Evolutionary conservation across 2,113 vertebrate genomes (phyloP), one percentile per base, ranked within the genome.

Genomic region (Shinisaurus crocodilurus): DNA sequence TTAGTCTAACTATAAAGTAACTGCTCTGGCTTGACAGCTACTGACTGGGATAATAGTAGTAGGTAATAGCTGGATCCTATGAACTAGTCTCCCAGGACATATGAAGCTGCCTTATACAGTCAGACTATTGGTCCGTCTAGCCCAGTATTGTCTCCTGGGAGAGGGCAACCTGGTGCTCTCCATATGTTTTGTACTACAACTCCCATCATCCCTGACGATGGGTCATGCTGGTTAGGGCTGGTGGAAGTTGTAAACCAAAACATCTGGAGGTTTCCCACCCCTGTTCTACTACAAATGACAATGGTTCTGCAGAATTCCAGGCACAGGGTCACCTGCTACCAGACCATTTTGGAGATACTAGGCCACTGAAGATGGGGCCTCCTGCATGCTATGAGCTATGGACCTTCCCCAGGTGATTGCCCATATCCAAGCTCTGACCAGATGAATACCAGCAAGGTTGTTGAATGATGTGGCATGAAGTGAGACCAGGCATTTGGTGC

Each of bases 11-110:
- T 89, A 67, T 74, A 87, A 8, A 40, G 0, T 89, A 32, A 60
- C 90, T 91, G 85, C 25, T 86, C 43, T 87, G 82, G 2, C 3
- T 50, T 1, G 0, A 37, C 27, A 94, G 70, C 57, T 63, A n/a
- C 27, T 1, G 6, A 40, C 9, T 90, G 94, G 89, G 74, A 79
- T 63, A 72, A 89, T 29, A 77, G 69, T 48, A 85, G 72, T 7
- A 18, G 34, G 34, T 63, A 63, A 77, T 2, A 65, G 40, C 20
- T 37, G 34, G 63, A 81, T n/a, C 0, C 10, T 50, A 69, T 40
- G 8, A 40, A 81, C 15, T 27, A 37, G 3, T 32, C 16, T 37
- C 45, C 32, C 40, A 20, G 16, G 27, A 74, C 6, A 74, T 40
- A 37, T 9, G 12, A 27, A 37, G 48, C 48, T 86, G 67, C 69